phyloP scores from a whole-genome alignment of 2,797 vertebrate species.

The Benthosema pterotum region DNA sequence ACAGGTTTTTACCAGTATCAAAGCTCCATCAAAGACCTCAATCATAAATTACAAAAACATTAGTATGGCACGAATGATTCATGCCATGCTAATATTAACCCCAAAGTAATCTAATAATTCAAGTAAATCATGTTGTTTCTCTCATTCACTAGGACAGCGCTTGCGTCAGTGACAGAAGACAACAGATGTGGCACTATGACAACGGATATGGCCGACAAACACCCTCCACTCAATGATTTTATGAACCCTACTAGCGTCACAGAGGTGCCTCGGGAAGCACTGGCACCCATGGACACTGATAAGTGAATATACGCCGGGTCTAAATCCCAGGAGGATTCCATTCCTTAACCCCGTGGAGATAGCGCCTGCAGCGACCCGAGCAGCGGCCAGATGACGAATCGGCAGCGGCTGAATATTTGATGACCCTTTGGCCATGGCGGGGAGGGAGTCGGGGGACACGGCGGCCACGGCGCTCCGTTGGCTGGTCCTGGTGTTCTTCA shows the following conservation, averaged over 20 bases:
- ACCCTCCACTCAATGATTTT: slow-evolving; percentile 9
- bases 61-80: neutral
- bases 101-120: neutral
- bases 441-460: slow-evolving; percentile 19
- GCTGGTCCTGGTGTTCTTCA: slow-evolving; percentile 78
- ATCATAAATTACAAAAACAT: no score
- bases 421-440: slow-evolving; percentile 1
- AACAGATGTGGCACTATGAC: neutral
- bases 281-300: slow-evolving; percentile 9
- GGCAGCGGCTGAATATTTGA: neutral
- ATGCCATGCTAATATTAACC: neutral
- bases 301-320: slow-evolving; percentile 16
- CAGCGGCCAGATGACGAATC: slow-evolving; percentile 8
- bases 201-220: slow-evolving; percentile 23
- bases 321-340: slow-evolving; percentile 5
- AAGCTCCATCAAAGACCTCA: no score
- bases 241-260: slow-evolving; percentile 10
- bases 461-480: slow-evolving; percentile 73
- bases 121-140: slow-evolving; percentile 8
- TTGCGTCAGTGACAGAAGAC: slow-evolving; percentile 1
- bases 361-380: slow-evolving; percentile 1
- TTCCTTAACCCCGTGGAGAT: slow-evolving; percentile 12
- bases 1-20: no score
- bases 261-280: slow-evolving; percentile 1
- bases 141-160: slow-evolving; percentile 28